Conservation (phyloP, 2,113 vertebrate genomes). For the Aramus guarauna region DNA sequence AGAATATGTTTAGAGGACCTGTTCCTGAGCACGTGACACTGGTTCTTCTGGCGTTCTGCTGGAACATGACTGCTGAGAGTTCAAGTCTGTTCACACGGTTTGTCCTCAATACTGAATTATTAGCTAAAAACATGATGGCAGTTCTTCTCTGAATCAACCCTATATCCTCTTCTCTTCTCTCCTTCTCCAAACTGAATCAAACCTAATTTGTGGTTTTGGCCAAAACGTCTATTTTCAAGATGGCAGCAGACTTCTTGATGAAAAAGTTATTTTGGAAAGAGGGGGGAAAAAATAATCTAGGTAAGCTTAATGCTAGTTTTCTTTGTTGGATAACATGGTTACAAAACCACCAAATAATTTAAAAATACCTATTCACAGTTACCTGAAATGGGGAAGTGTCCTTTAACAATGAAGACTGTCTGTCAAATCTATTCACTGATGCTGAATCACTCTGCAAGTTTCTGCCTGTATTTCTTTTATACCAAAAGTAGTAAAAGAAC, state of each 20-base stretch:
- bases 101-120: background rate
- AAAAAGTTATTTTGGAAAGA: background rate
- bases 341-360: background rate
- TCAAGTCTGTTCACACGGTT: background rate
- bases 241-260: background rate
- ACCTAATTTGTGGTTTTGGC: background rate
- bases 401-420: background rate
- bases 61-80: background rate
- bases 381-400: background rate
- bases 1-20: background rate
- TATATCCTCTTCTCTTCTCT: background rate
- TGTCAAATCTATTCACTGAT: background rate
- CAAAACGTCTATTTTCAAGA: background rate
- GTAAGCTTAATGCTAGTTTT: background rate
- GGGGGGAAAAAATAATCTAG: rapidly evolving
- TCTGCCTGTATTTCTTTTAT: background rate
- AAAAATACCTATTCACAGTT: background rate
- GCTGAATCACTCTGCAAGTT: background rate
- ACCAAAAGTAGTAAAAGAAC: background rate
- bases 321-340: background rate
- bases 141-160: background rate
- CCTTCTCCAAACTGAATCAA: rapidly evolving
- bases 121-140: background rate
- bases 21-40: background rate
- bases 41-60: background rate